Evolutionary conservation across 92 coral and sea anemone genomes (phyloP), one percentile per base, ranked within the genome.

Genomic region (Epizoanthus stellaris): DNA sequence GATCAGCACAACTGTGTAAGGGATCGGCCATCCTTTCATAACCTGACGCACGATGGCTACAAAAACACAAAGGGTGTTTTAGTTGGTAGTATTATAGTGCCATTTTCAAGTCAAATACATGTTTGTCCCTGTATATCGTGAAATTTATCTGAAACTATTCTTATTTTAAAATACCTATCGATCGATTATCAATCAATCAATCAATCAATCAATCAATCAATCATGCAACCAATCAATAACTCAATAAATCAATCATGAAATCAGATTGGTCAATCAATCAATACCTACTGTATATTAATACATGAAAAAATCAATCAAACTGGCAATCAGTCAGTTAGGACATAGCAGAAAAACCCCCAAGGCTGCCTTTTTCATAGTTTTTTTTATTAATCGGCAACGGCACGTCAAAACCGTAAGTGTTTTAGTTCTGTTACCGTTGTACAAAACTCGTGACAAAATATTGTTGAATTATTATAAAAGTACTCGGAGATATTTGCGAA

Each of bases 11-110:
- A 96, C 99, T 0, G 99, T 96, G 88, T 96, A 96, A 36, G 99
- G 99, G 60, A 96, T 96, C 12, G 99, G 99, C 99, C 99, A 96
- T 94, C 95, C 93, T 89, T 96, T 96, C 99, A 96, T 96, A 10
- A 96, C 82, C 80, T 96, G 99, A 9, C 99, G 95, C 58, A 93
- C 94, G 71, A 94, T 84, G 9, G 99, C 99, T 96, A 82, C 36
- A 76, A 85, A 73, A 25, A 59, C 40, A 86, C 11, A 73, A 40
- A 25, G 63, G 38, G 3, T 67, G 30, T 34, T 67, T 14, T 67
- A 6, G 3, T 67, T 21, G 36, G 5, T 20, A 67, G 14, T 69
- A 23, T 23, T 0, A 23, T 23, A 23, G 25, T 23, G 25, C 25
- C 25, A 23, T 23, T 23, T 23, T 23, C 25, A 36, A 69, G 10